Conservation (phyloP, 2,113 vertebrate genomes). For the Rhinichthys klamathensis region DNA sequence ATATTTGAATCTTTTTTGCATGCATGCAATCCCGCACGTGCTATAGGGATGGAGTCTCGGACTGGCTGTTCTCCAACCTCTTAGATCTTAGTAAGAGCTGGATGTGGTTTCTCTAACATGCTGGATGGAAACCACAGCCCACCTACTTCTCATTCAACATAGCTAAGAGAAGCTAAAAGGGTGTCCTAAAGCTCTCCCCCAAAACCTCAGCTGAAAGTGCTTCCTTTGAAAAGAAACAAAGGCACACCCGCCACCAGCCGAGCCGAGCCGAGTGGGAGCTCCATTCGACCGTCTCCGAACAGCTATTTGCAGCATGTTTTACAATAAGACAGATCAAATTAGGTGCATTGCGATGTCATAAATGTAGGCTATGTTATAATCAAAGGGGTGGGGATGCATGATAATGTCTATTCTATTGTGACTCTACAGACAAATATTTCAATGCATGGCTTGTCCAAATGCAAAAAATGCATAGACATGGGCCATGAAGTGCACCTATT, state of each 20-base stretch:
- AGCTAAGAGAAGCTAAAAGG: neutral
- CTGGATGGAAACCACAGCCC: conserved; percentile 49
- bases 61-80: conserved; percentile 10
- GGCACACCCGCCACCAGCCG: conserved; percentile 20
- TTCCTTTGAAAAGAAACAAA: conserved; percentile 51
- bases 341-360: neutral
- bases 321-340: conserved; percentile 1
- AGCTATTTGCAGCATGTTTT: neutral
- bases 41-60: neutral
- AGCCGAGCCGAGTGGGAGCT: neutral
- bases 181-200: conserved; percentile 35
- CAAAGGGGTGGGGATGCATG: neutral
- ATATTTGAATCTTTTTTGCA: neutral
- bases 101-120: conserved; percentile 42
- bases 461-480: neutral
- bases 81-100: conserved; percentile 32
- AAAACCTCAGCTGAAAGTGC: conserved; percentile 43
- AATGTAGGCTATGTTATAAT: conserved; percentile 10
- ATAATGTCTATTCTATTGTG: neutral
- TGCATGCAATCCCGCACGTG: neutral
- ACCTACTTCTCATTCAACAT: conserved; percentile 41
- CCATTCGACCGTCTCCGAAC: neutral
- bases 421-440: neutral
- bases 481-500: neutral
- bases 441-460: neutral